phyloP scores from a whole-genome alignment of 64 coral and sea anemone genomes.

The Hydrozoanthus tunicans region DNA sequence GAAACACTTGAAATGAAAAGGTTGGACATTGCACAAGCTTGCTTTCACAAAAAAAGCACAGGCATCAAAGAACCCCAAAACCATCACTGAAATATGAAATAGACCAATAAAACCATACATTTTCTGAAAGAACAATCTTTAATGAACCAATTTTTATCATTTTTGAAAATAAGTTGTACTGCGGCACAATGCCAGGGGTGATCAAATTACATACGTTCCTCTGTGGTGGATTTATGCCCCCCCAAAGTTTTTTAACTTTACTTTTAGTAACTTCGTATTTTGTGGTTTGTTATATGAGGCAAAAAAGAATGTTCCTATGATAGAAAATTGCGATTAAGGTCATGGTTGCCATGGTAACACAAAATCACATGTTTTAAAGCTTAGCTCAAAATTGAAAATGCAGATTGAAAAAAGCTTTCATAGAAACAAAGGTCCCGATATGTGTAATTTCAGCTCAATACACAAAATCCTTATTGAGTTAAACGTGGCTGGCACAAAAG shows the following conservation, averaged over 20 bases:
- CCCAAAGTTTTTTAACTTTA: neutral
- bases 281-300: conserved; percentile 4
- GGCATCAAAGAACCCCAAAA: neutral
- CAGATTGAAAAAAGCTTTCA: neutral
- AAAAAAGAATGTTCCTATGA: conserved; percentile 6
- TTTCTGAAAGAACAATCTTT: neutral
- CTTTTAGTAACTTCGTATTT: neutral
- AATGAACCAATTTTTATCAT: conserved; percentile 8
- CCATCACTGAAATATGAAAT: neutral
- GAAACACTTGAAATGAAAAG: conserved; percentile 24
- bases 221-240: neutral
- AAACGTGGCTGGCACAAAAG: neutral
- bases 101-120: neutral
- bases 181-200: neutral
- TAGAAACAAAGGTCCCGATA: neutral
- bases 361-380: neutral
- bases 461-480: neutral
- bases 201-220: neutral
- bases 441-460: neutral
- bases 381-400: neutral
- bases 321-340: neutral
- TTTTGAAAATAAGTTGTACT: neutral
- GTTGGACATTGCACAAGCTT: neutral
- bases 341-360: neutral
- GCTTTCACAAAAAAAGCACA: neutral